Base-by-base conservation (phyloP, 2,797 vertebrate species). In the Galaxias olidus region DNA sequence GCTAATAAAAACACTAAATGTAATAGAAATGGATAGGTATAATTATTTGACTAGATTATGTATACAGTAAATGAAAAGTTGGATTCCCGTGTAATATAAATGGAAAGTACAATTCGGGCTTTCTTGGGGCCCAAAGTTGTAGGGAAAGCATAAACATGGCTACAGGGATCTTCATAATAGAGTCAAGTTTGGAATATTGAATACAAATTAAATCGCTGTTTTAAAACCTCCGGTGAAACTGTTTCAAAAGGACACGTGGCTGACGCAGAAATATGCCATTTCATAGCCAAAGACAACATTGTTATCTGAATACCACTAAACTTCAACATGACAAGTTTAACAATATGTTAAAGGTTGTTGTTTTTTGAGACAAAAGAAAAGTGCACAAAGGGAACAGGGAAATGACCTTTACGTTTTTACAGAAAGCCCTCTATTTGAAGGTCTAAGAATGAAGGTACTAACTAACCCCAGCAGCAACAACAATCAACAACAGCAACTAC, bases 271-370 rank as follows among this genome's bases (percentile, higher is more conserved):
- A 74, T 78, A 72, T 71, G 65, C 66, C 2, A 8, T 44, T 77
- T 73, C 56, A 50, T 51, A 61, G 65, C 78, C 82, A 76, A 78
- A 81, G 12, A 53, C 65, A 71, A 67, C 73, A 73, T 49, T 71
- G 49, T 67, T 60, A 69, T 71, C 72, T 72, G 56, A 64, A 81
- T 43, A 48, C 51, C 10, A 47, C 48, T n/a, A 73, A 59, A 70
- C 61, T 76, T 67, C 41, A 73, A 42, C 68, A 73, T 9, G 19
- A 41, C 10, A 42, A 45, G 58, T 51, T 3, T 68, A 42, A 46
- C 42, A 48, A 61, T 67, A 54, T 41, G 41, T 18, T 12, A 10
- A 44, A 56, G 58, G 18, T 30, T 30, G n/a, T 30, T 30, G 54
- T 63, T 68, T 65, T 65, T 13, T 69, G 0, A 72, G 64, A 66